Conservation (phyloP, 2,888 invertebrate genomes). For the Parnassius smintheus region DNA sequence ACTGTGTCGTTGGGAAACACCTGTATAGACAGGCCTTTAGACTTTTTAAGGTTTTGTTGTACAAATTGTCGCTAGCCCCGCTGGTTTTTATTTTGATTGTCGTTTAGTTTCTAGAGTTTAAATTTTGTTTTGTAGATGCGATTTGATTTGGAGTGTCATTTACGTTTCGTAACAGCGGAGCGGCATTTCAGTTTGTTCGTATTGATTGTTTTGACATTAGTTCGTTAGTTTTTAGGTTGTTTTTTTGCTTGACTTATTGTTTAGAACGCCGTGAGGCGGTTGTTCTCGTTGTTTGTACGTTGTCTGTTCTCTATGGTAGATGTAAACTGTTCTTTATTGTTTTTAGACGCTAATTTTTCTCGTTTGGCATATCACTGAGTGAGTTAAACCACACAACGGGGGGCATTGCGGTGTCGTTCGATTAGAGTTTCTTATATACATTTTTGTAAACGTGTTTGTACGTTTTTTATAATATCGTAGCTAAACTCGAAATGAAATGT, state of each 20-base stretch:
- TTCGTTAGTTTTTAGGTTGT: conserved; percentile 68
- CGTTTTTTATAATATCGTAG: conserved; percentile 57
- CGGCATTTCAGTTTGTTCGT: conserved; percentile 39
- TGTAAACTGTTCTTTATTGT: conserved; percentile 40
- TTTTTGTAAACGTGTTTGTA: conserved; percentile 50
- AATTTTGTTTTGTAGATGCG: conserved; percentile 50
- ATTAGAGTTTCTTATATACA: conserved; percentile 34
- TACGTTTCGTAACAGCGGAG: conserved; percentile 53
- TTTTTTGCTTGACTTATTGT: conserved; percentile 53
- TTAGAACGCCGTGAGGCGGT: conserved; percentile 46
- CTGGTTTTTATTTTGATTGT: conserved; percentile 52
- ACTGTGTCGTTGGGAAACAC: background rate
- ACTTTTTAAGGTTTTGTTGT: conserved; percentile 21
- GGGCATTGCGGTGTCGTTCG: conserved; percentile 53
- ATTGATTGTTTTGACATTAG: conserved; percentile 38
- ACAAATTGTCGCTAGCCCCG: conserved; percentile 40
- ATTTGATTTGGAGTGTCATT: conserved; percentile 55
- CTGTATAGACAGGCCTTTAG: conserved; percentile 14
- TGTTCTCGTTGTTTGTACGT: conserved; percentile 54
- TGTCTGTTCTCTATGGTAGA: conserved; percentile 56
- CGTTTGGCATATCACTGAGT: conserved; percentile 70
- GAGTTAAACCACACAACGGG: conserved; percentile 52
- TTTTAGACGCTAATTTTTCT: conserved; percentile 66
- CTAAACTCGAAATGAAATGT: conserved; percentile 29
- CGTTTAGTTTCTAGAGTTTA: conserved; percentile 50